Conservation (phyloP, 1,140 invertebrate genomes). For the Drosophila tropicalis region DNA sequence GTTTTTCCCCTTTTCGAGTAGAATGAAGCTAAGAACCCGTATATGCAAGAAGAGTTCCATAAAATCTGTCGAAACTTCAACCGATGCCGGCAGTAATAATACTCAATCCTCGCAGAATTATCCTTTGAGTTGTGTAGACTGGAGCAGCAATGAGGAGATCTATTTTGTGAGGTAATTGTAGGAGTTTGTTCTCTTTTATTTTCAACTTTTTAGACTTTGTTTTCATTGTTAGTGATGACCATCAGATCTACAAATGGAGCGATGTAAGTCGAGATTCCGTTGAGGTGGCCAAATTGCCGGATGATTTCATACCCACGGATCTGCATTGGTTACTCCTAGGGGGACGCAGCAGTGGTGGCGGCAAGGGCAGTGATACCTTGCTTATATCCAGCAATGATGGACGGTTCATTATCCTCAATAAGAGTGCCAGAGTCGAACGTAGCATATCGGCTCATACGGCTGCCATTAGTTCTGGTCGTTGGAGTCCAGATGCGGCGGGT, state of each 20-base stretch:
- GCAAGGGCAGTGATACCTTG: slow-evolving; percentile 92
- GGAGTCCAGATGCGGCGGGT: slow-evolving; percentile 96
- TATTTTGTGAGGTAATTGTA: slow-evolving; percentile 90
- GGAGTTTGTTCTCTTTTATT: neutral
- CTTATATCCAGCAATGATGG: slow-evolving; percentile 96
- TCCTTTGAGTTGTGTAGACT: slow-evolving; percentile 93
- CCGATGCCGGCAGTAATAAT: slow-evolving; percentile 85
- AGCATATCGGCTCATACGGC: slow-evolving; percentile 96
- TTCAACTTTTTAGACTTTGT: neutral
- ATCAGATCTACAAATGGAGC: slow-evolving; percentile 94
- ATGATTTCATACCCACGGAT: slow-evolving; percentile 93
- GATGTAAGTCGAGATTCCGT: slow-evolving; percentile 90
- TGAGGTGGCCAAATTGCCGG: slow-evolving; percentile 90
- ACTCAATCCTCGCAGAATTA: slow-evolving; percentile 85
- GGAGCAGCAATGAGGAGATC: slow-evolving; percentile 96
- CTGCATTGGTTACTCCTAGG: slow-evolving; percentile 91
- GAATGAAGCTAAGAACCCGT: slow-evolving; percentile 74
- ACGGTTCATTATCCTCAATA: slow-evolving; percentile 89
- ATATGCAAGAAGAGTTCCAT: slow-evolving; percentile 66
- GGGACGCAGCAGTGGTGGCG: slow-evolving; percentile 84
- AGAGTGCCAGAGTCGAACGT: slow-evolving; percentile 95
- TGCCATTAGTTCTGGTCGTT: slow-evolving; percentile 92
- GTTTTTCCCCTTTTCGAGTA: slow-evolving; percentile 12
- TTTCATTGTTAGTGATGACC: slow-evolving; percentile 90
- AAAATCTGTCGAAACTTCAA: slow-evolving; percentile 36